Evolutionary conservation across 2,113 vertebrate species (phyloP).

Genomic region (Apeltes quadracus): DNA sequence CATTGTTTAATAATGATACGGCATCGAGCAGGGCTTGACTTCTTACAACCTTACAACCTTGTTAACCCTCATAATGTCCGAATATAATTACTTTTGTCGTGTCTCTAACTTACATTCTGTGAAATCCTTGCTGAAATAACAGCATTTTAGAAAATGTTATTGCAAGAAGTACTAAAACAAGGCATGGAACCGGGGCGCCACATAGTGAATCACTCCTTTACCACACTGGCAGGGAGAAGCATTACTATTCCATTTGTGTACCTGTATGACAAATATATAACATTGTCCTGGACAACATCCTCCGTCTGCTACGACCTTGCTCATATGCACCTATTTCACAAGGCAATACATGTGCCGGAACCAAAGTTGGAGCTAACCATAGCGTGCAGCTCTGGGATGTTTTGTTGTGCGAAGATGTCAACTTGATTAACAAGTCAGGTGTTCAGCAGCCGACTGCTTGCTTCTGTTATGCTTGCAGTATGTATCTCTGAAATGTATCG

Average conservation of each 20-base stretch:
- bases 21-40: background rate
- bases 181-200: background rate
- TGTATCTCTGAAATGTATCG: conserved; percentile 20
- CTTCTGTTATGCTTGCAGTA: conserved; percentile 13
- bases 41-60: background rate
- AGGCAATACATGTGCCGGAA: conserved; percentile 13
- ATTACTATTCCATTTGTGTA: conserved; percentile 21
- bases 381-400: conserved; percentile 21
- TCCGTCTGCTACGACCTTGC: conserved; percentile 45
- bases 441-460: conserved; percentile 8
- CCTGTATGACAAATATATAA: conserved; percentile 38
- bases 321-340: conserved; percentile 17
- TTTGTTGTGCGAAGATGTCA: conserved; percentile 20
- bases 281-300: background rate
- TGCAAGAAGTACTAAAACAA: background rate
- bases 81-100: background rate
- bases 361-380: conserved; percentile 8
- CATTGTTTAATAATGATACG: background rate
- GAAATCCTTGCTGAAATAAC: background rate
- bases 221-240: background rate
- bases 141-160: background rate
- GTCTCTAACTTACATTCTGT: background rate
- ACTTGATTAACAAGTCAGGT: conserved; percentile 27
- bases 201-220: background rate
- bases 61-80: background rate